These are phyloP conservation scores for Ardeotis arabs DNA, from an alignment of 2,113 vertebrate genomes.

Conservation along the genomic window DNA sequence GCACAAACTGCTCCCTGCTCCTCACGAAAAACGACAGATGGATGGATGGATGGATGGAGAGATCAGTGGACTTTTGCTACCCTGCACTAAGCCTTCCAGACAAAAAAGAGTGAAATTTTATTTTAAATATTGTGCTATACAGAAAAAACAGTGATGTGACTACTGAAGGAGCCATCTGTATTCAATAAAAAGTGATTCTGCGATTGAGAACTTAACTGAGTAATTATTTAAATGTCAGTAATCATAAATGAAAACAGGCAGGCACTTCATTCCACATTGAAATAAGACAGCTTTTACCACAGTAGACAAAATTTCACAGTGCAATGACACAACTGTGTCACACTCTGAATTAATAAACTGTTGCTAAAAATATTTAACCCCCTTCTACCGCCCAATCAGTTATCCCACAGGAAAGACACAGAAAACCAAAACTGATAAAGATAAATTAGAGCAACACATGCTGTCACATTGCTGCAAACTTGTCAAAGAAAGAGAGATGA, in stretches of 20 bases:
- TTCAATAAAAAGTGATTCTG: background rate
- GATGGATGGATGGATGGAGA: background rate
- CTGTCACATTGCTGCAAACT: conserved; percentile 9
- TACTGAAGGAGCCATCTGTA: background rate
- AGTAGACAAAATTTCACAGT: conserved; percentile 8
- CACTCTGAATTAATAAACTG: background rate
- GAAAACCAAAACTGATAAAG: conserved; percentile 46
- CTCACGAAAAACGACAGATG: background rate
- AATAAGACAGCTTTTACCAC: conserved; percentile 14
- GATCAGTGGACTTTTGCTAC: background rate
- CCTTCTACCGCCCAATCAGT: background rate
- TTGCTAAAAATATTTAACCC: conserved; percentile 27
- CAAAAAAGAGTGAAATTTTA: background rate
- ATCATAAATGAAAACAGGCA: conserved; percentile 31
- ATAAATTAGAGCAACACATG: conserved; percentile 35
- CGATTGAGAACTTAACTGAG: background rate
- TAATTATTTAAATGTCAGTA: conserved; percentile 26
- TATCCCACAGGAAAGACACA: conserved; percentile 9
- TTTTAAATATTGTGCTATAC: background rate
- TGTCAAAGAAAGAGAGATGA: conserved; percentile 25
- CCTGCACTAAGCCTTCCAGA: background rate
- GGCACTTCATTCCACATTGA: background rate
- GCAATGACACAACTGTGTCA: conserved; percentile 36
- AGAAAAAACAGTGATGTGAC: background rate
- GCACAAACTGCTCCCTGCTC: background rate